Evolutionary conservation across 2,888 invertebrate genomes (phyloP), one percentile per base, ranked within the genome.

Genomic region (Ditula angustiorana): DNA sequence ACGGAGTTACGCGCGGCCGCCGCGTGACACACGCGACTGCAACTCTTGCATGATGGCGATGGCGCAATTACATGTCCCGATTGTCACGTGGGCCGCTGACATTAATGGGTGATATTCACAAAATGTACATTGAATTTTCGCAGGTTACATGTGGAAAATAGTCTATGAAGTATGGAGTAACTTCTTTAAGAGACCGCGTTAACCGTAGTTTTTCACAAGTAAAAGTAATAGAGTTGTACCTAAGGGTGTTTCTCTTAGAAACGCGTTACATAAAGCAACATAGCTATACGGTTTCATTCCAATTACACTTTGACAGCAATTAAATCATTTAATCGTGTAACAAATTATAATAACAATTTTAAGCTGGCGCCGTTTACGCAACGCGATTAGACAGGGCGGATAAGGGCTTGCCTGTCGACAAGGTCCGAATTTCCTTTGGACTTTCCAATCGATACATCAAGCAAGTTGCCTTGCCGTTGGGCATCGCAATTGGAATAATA

Each of bases 1-100:
- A 84, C 61, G 62, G 62, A 50, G 62, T 16, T 44, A 53, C 50
- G 80, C 81, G 77, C 73, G 77, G 75, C 79, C 72, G 72, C 77
- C 77, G 78, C 85, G 83, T 85, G 87, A 82, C 77, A 80, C 90
- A 89, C 87, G 88, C 88, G 75, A 85, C 67, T 71, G 69, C 71
- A 69, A 67, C 71, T 70, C 61, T 65, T 58, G 74, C 71, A 67
- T 69, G 74, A 74, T 83, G 81, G 68, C 69, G 74, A 74, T 83
- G 81, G 81, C 75, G 82, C 83, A 85, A 84, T 75, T 77, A 79
- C 74, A 80, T 72, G 75, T 78, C 74, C 77, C 71, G 69, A 80
- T 75, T 79, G 81, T 82, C 86, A 85, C 85, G 86, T 58, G 52
- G 44, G 33, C 50, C 52, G 23, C 49, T 26, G 53, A 23, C 37